Base-by-base conservation (phyloP, 2,797 vertebrate genomes). In the Hipposideros larvatus region DNA sequence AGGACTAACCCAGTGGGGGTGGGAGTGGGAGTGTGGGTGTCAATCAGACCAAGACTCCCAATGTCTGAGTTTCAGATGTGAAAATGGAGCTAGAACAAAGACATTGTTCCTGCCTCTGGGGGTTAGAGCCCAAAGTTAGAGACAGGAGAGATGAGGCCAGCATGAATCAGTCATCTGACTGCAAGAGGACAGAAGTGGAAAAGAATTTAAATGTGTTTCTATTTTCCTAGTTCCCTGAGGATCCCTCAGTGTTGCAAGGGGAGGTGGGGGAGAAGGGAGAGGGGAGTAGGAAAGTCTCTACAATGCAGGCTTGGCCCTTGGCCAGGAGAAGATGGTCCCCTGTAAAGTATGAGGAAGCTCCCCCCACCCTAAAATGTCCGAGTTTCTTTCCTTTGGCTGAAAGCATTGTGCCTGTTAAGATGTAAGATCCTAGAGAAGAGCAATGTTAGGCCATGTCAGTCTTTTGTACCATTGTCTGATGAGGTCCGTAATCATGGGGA, bases 131-230 rank as follows among this genome's bases (percentile, higher is more conserved):
- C 86, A 16, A 24, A 93, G 79, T 91, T 71, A 87, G 95, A 96
- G 73, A 74, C 28, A 5, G 11, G 68, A 46, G 53, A 66, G 63
- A 74, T 24, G 79, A 96, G 71, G 87, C 89, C 37, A 18, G 75
- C 43, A 7, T 79, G 89, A 97, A 83, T 94, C 93, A 97, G 95
- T 97, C 93, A 94, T 82, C 94, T 94, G 87, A 95, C 95, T 48
- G 66, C 26, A 43, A 70, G 75, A 92, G 34, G 93, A 93, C 91
- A 90, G 84, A 95, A 94, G 55, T 1, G 0, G 91, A 94, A 92
- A 85, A 82, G 87, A 97, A 94, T 95, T 93, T 86, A 96, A 96
- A 96, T 92, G 70, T 94, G 93, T 96, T 97, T 97, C 96, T 97
- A 94, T 97, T 97, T 97, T 95, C 95, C 87, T 84, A 71, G 84